Base-by-base conservation (phyloP, 2,797 vertebrate species). In the Heteromormyrus szaboi region DNA sequence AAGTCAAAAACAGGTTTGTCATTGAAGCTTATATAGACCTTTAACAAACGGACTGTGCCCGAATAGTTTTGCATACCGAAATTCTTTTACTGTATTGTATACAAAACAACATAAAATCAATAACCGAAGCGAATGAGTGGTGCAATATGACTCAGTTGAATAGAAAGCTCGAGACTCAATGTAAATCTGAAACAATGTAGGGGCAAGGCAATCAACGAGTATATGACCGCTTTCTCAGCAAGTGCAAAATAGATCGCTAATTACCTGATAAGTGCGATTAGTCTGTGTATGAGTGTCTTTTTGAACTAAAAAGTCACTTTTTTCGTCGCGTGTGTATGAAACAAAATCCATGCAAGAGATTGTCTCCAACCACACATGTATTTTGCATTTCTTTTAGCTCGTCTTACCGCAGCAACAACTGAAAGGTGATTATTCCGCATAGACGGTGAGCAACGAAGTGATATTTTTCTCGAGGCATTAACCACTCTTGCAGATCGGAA, bases 61-160 rank as follows among this genome's bases (percentile, higher is more conserved):
- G 4, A 84, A 50, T 50, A 50, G n/a, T 25, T 50, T 6, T 85
- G 51, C 81, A 85, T 51, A 51, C 25, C 46, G n/a, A 51, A 85
- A n/a, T 22, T 51, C 4, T 25, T 85, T 85, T 9, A 8, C n/a
- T 85, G 19, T 50, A 85, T 48, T 85, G 14, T 12, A 51, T 85
- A 85, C 48, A 51, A 46, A 25, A 85, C 81, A 50, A 84, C 46
- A 51, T 22, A 83, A 85, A 14, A 51, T 50, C 81, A 51, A 85
- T 51, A 51, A 85, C 48, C 3, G 12, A 50, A 2, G 48, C 48
- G n/a, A 51, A 51, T 48, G 22, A 85, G 81, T 50, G 46, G 3
- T 85, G 46, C 46, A 85, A 51, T 83, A 48, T 85, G 76, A 85
- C 46, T 85, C 81, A 51, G 81, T 85, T 51, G 9, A 51, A 85